Base-by-base conservation (phyloP, 2,888 invertebrate genomes). In the Nasonovia ribisnigri region DNA sequence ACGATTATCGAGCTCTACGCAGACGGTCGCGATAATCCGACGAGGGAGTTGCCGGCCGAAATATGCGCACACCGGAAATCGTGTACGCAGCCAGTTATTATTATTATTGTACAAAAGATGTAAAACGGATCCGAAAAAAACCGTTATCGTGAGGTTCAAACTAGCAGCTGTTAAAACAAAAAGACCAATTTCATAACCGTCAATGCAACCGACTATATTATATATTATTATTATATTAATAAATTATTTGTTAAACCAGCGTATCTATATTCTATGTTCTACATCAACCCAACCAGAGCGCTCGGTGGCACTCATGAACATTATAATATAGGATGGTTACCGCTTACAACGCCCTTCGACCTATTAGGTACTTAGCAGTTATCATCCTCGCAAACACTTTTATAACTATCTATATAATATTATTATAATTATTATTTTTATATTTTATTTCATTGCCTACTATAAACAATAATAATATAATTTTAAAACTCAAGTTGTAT, bases 141-240 rank as follows among this genome's bases (percentile, higher is more conserved):
- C 77, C 77, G 46, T 42, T 86, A 46, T 86, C 29, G 86, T 46
- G 86, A 42, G 24, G 86, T 86, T 86, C 11, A 26, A 86, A 86
- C 86, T 86, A 43, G 86, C 46, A 86, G 46, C 46, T 86, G 77
- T 77, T 77, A 24, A 77, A 77, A 77, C 77, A 77, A 77, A 77
- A 36, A 77, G 20, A 36, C 20, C 20, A 36, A 77, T 77, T 77
- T 36, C 20, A 77, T 36, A 77, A 36, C 77, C 36, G 8, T 77
- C 20, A 77, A 6, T 77, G 8, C 36, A 20, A 77, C 77, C 36
- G 6, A 20, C 36, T 77, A 77, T 77, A 67, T 67, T 67, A n/a
- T 46, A 51, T 54, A 54, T 54, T 36, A n/a, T n/a, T 77, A 77
- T 77, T 77, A 20, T 77, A 77, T 36, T 77, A 36, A 8, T 36